Conservation (phyloP, 2,113 vertebrate species). For the Corythornis cristatus region DNA sequence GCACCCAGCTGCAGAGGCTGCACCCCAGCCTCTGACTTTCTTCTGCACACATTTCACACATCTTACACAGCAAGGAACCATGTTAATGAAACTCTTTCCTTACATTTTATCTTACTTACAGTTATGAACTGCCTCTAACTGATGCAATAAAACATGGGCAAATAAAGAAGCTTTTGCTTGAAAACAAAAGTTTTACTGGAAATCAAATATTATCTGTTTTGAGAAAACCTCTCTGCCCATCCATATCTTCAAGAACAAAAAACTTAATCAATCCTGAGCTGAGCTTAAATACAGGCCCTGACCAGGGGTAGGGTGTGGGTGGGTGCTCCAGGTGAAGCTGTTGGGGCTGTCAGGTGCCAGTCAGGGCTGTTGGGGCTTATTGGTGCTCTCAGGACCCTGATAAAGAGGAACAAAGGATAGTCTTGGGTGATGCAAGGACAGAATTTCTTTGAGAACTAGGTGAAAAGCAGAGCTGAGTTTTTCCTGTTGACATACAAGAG, state of each 20-base stretch:
- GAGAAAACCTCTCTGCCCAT: background rate
- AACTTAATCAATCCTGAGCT: fast-evolving
- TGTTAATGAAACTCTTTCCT: background rate
- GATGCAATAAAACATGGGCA: background rate
- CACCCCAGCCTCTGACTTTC: background rate
- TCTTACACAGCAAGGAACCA: background rate
- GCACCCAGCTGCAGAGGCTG: background rate
- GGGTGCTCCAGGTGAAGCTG: background rate
- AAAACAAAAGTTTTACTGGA: background rate
- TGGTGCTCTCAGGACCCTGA: background rate
- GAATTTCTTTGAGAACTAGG: background rate
- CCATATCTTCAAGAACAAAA: background rate
- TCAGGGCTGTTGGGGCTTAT: background rate
- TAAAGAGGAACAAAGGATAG: background rate
- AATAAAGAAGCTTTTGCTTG: background rate
- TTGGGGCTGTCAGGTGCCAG: too few relatives aligned
- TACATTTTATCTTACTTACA: background rate
- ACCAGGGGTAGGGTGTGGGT: background rate
- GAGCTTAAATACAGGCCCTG: background rate
- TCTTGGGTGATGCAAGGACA: background rate
- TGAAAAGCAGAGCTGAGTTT: background rate
- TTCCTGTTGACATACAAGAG: background rate
- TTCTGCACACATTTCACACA: background rate
- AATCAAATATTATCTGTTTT: background rate
- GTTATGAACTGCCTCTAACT: background rate